Conservation (phyloP, 2,888 invertebrate genomes). For the Silvanus unidentatus region DNA sequence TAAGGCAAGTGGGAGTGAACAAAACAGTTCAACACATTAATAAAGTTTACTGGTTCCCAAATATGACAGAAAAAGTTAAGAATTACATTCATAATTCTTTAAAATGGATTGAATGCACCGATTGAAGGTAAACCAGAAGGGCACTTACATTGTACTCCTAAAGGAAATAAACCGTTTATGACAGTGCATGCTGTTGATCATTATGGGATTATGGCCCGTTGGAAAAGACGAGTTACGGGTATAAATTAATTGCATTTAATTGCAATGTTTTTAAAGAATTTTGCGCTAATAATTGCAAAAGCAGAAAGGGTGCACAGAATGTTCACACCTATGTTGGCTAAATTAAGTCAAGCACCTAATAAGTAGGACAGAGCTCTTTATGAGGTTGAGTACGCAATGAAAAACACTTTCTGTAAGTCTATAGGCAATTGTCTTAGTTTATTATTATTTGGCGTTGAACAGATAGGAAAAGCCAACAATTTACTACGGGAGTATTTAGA, state of each 20-base stretch:
- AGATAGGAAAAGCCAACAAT: not conserved
- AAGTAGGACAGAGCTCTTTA: slow-evolving; percentile 1
- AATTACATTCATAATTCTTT: slow-evolving; percentile 29
- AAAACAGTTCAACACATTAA: slow-evolving; percentile 27
- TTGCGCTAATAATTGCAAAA: no score
- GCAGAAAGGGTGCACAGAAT: slow-evolving; percentile 23
- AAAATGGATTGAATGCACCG: slow-evolving; percentile 26
- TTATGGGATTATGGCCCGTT: slow-evolving; percentile 28
- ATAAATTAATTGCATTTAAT: slow-evolving; percentile 28
- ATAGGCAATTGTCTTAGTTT: slow-evolving; percentile 10
- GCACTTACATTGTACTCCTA: slow-evolving; percentile 26
- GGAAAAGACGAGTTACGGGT: slow-evolving; percentile 11
- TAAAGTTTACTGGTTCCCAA: slow-evolving; percentile 34
- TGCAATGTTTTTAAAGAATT: no score
- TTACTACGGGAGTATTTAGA: not conserved
- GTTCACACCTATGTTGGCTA: slow-evolving; percentile 24
- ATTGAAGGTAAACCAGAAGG: slow-evolving; percentile 25
- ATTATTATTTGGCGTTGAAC: slow-evolving; percentile 14
- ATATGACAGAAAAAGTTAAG: slow-evolving; percentile 25
- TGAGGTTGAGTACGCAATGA: slow-evolving; percentile 11
- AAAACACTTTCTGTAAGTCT: slow-evolving; percentile 9
- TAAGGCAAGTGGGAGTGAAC: slow-evolving; percentile 32
- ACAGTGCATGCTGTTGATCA: no score
- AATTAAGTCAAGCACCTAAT: no score
- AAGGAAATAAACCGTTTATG: slow-evolving; percentile 26